These are phyloP conservation scores for Drosophila kambysellisi DNA, from an alignment of 2,888 invertebrate genomes.

Conservation along the genomic window DNA sequence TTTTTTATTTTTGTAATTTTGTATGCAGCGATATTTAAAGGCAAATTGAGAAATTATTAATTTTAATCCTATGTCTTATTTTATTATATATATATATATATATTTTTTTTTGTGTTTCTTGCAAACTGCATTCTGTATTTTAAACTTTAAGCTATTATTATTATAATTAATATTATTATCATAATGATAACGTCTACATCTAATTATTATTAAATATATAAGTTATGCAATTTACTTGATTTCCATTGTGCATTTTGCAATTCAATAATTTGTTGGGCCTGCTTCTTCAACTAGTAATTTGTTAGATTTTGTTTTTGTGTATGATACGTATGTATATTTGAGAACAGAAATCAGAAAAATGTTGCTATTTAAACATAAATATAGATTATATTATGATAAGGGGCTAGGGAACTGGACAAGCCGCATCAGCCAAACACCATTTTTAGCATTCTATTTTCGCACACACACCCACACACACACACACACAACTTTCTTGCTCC, in stretches of 20 bases:
- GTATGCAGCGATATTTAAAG: slow-evolving; percentile 2
- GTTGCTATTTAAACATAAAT: slow-evolving; percentile 49
- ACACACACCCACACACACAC: slow-evolving; percentile 13
- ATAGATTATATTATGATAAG: slow-evolving; percentile 45
- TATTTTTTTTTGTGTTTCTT: slow-evolving; percentile 44
- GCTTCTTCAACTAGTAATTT: slow-evolving; percentile 7
- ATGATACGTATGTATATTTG: slow-evolving; percentile 28
- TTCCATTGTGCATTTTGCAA: slow-evolving; percentile 43
- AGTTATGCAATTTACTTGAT: slow-evolving; percentile 66
- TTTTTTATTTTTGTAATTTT: slow-evolving; percentile 19
- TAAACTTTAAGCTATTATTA: slow-evolving; percentile 73
- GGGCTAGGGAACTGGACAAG: slow-evolving; percentile 35
- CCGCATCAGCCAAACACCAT: slow-evolving; percentile 28
- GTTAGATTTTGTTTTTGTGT: slow-evolving; percentile 24
- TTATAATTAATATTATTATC: slow-evolving; percentile 52
- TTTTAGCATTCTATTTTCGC: slow-evolving; percentile 40
- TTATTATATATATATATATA: not conserved
- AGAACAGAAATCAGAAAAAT: slow-evolving; percentile 35
- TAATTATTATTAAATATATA: slow-evolving; percentile 78
- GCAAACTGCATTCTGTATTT: slow-evolving; percentile 78
- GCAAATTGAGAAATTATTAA: slow-evolving; percentile 27
- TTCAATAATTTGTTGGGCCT: slow-evolving; percentile 34
- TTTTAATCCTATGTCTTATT: slow-evolving; percentile 10
- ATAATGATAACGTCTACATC: slow-evolving; percentile 44
- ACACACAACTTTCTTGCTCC: slow-evolving; percentile 11